A percentile compares a stretch with the other conserved stretches of the same genome.
Evolutionary conservation across 2,888 invertebrate genomes (phyloP).

Genomic region (Acronicta psi): DNA sequence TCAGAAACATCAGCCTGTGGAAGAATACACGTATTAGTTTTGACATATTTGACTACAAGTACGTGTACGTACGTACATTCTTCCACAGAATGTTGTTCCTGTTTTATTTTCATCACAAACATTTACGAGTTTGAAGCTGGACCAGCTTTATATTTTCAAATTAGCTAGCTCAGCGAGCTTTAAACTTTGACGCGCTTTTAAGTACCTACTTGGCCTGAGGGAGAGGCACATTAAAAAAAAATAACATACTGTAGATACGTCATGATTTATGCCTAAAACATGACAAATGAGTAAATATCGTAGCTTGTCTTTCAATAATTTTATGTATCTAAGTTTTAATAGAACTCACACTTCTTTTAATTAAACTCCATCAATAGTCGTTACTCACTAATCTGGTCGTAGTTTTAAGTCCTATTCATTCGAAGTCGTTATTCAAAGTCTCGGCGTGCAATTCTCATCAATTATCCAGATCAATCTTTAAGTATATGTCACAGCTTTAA

Average conservation of each 20-base stretch:
- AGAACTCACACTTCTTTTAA: slow-evolving; percentile 19
- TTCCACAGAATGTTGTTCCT: neutral
- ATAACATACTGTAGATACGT: too few relatives aligned
- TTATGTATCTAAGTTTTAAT: slow-evolving; percentile 1
- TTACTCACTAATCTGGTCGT: slow-evolving; percentile 24
- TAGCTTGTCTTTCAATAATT: neutral
- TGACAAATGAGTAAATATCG: too few relatives aligned
- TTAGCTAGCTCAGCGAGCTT: neutral
- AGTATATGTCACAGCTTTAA: slow-evolving; percentile 65
- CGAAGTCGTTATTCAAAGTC: slow-evolving; percentile 50
- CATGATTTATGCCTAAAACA: too few relatives aligned
- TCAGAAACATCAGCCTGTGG: too few relatives aligned
- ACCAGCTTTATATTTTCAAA: slow-evolving; percentile 11
- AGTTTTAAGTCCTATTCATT: slow-evolving; percentile 44
- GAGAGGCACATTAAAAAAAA: too few relatives aligned
- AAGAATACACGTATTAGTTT: too few relatives aligned
- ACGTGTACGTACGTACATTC: too few relatives aligned
- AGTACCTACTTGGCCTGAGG: slow-evolving; percentile 1
- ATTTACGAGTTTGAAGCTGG: slow-evolving; percentile 9
- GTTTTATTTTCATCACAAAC: slow-evolving; percentile 22
- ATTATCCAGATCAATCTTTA: slow-evolving; percentile 73
- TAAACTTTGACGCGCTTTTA: neutral
- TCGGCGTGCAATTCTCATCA: slow-evolving; percentile 55
- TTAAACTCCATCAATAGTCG: slow-evolving; percentile 21
- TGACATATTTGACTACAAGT: too few relatives aligned